phyloP scores from a whole-genome alignment of 2,797 vertebrate genomes.

The Coilia nasus region DNA sequence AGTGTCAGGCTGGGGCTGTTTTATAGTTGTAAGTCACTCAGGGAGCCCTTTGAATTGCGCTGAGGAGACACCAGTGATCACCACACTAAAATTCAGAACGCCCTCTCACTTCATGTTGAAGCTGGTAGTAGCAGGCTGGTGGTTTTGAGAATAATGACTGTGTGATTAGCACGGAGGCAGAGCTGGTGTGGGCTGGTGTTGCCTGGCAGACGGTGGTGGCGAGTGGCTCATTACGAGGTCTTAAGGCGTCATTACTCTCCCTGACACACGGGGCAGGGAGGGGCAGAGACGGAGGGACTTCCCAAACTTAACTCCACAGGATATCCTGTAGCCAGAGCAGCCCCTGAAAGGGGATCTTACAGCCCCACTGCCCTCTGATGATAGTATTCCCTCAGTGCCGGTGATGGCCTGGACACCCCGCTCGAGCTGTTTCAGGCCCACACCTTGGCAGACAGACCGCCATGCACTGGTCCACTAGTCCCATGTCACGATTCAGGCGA shows the following conservation, averaged over 20 bases:
- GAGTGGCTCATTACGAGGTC: constrained; percentile 71
- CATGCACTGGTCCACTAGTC: not conserved
- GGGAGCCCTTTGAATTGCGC: not conserved
- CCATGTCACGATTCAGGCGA: not conserved
- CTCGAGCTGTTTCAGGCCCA: not conserved
- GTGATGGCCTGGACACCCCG: constrained; percentile 34
- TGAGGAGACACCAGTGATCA: constrained; percentile 27
- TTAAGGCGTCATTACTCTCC: constrained; percentile 70
- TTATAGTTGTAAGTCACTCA: not conserved
- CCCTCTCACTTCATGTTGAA: constrained; percentile 60
- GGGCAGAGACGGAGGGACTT: constrained; percentile 73
- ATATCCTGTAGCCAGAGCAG: constrained; percentile 74
- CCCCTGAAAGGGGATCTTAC: constrained; percentile 71
- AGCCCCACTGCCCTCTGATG: constrained; percentile 61
- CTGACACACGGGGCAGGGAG: constrained; percentile 68
- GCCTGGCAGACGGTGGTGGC: constrained; percentile 70
- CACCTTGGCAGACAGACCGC: not conserved
- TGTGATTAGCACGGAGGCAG: constrained; percentile 74
- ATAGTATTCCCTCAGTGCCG: constrained; percentile 66
- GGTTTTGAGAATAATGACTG: constrained; percentile 71
- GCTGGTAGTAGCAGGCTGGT: constrained; percentile 60
- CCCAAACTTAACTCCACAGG: constrained; percentile 72
- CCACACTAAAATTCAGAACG: constrained; percentile 51
- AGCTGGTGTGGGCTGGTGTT: constrained; percentile 64
- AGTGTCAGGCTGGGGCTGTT: not conserved